Percentiles rank a stretch among this genome's conserved stretches.
Conservation (phyloP, 2,113 vertebrate species). For the Ceratotherium simum region DNA sequence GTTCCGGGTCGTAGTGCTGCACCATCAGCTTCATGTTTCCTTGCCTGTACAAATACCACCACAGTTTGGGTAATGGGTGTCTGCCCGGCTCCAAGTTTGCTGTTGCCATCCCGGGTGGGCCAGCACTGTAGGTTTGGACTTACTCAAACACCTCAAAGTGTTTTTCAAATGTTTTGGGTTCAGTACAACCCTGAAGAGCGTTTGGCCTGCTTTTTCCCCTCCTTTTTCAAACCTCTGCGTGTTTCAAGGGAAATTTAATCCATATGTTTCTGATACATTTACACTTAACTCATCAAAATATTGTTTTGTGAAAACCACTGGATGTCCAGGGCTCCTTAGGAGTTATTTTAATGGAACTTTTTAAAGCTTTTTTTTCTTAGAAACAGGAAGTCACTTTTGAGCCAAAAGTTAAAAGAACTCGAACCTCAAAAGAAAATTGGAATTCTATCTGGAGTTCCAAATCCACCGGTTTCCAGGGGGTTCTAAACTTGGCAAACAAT, state of each 20-base stretch:
- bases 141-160: conserved; percentile 61
- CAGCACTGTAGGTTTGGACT: conserved; percentile 21
- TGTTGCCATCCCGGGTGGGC: conserved; percentile 2
- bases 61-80: background rate
- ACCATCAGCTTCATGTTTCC: background rate
- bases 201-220: conserved; percentile 33
- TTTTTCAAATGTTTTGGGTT: conserved; percentile 59
- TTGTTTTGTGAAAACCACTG: conserved; percentile 75
- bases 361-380: conserved; percentile 70
- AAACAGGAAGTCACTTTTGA: conserved; percentile 73
- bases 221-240: conserved; percentile 56
- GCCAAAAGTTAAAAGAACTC: conserved; percentile 75
- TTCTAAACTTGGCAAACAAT: conserved; percentile 46
- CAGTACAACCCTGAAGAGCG: conserved; percentile 55
- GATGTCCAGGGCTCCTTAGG: conserved; percentile 63
- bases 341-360: conserved; percentile 71
- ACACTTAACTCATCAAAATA: conserved; percentile 80
- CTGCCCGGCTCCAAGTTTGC: background rate
- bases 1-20: background rate
- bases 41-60: background rate
- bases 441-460: conserved; percentile 62
- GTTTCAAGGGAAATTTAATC: conserved; percentile 77
- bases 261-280: conserved; percentile 80
- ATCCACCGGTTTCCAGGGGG: conserved; percentile 63
- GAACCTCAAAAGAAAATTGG: conserved; percentile 49